A percentile compares a stretch with the other conserved stretches of the same genome.
phyloP scores from a whole-genome alignment of 2,113 vertebrate genomes.

The Perca schrenkii region DNA sequence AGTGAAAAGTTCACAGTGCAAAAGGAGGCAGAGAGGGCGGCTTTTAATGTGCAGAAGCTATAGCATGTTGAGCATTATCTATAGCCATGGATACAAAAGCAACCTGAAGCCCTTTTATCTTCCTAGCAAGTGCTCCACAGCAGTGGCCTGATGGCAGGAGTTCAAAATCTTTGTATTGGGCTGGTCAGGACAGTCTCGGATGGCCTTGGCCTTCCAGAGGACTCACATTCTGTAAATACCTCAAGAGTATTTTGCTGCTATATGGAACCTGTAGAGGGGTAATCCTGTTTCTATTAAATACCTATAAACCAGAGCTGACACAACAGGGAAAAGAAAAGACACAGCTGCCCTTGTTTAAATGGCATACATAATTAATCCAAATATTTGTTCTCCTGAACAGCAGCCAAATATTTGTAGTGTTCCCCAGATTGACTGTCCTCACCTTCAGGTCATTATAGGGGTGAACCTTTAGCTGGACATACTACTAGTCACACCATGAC shows the following conservation, averaged over 20 bases:
- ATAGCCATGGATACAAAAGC: neutral
- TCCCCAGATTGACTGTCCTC: neutral
- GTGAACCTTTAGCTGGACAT: neutral
- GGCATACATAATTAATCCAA: constrained; percentile 1
- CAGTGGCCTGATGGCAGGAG: neutral
- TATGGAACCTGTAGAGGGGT: constrained; percentile 25
- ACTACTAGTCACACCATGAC: neutral
- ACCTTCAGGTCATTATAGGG: no score
- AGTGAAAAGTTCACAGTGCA: neutral
- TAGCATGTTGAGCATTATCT: neutral
- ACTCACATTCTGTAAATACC: constrained; percentile 43
- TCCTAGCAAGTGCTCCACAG: neutral
- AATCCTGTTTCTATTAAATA: constrained; percentile 47
- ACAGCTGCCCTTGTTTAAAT: neutral
- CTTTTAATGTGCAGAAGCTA: neutral
- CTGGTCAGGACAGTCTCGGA: neutral
- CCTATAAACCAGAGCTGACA: neutral
- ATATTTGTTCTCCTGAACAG: neutral
- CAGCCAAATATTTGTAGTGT: constrained; percentile 14
- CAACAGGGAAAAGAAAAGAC: neutral
- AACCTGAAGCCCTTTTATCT: neutral
- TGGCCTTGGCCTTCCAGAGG: constrained; percentile 15
- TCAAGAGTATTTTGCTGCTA: constrained; percentile 26
- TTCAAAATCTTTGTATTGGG: neutral
- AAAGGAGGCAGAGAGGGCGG: neutral